phyloP scores from a whole-genome alignment of 92 coral and sea anemone species.

The Muricea muricata region DNA sequence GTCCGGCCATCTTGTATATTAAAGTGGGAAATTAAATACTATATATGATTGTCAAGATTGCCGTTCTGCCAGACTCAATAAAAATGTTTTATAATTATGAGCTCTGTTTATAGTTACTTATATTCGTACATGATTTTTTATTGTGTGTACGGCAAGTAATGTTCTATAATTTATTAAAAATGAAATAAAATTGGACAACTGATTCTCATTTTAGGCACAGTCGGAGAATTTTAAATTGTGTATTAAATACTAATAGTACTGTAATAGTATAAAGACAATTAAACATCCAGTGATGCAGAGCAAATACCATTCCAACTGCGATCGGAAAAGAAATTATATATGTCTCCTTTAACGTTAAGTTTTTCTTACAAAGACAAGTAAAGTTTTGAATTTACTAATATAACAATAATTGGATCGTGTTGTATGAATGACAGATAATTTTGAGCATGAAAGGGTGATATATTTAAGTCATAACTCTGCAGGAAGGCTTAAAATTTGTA shows the following conservation, averaged over 20 bases:
- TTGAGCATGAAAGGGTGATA: background rate
- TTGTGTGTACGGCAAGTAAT: background rate
- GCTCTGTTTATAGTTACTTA: background rate
- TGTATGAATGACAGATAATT: background rate
- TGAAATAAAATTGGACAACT: background rate
- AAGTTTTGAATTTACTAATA: background rate
- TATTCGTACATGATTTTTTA: background rate
- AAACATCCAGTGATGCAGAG: background rate
- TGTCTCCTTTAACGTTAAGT: background rate
- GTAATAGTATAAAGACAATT: background rate
- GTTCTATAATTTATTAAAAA: background rate
- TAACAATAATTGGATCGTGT: background rate
- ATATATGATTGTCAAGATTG: background rate
- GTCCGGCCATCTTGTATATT: conserved; percentile 38
- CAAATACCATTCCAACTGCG: background rate
- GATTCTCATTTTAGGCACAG: background rate
- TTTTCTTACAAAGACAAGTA: background rate
- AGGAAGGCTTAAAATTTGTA: too few relatives aligned
- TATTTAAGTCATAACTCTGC: too few relatives aligned
- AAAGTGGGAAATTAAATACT: background rate
- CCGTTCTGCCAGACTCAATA: background rate
- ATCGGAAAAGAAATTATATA: background rate
- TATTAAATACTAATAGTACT: too few relatives aligned
- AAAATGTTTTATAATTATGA: background rate
- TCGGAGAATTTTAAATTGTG: background rate